Percentiles rank a stretch among this genome's conserved stretches.
Evolutionary conservation across 2,797 vertebrate genomes (phyloP).

Genomic region (Merluccius polli): DNA sequence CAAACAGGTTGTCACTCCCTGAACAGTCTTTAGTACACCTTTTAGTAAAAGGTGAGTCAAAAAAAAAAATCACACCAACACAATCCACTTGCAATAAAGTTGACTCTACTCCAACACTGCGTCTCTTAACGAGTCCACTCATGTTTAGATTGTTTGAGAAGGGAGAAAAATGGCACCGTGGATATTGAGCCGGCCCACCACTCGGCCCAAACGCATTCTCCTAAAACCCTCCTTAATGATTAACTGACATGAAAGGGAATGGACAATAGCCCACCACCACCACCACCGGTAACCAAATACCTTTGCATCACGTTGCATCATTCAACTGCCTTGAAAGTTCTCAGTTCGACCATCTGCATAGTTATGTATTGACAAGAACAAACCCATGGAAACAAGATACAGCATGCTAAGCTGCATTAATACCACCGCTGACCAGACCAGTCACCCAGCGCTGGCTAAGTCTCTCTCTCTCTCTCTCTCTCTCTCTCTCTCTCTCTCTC

Average conservation of each 20-base stretch:
- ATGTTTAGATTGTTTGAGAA: background rate
- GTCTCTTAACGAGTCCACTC: background rate
- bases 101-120: too few relatives aligned
- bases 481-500: background rate
- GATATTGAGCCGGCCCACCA: background rate
- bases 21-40: background rate
- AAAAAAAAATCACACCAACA: background rate
- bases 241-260: background rate
- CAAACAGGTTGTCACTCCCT: background rate
- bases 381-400: background rate
- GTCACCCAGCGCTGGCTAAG: background rate
- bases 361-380: conserved; percentile 1
- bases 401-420: background rate
- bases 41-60: conserved; percentile 1
- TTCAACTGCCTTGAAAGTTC: background rate
- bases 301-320: background rate
- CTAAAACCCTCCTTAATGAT: background rate
- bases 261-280: background rate
- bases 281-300: background rate
- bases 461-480: background rate
- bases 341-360: background rate
- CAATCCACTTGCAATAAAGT: too few relatives aligned
- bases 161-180: background rate
- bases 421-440: background rate
- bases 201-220: background rate